These are phyloP conservation scores for Eumacrocentrus americanus DNA, from an alignment of 2,888 invertebrate species.

Conservation along the genomic window DNA sequence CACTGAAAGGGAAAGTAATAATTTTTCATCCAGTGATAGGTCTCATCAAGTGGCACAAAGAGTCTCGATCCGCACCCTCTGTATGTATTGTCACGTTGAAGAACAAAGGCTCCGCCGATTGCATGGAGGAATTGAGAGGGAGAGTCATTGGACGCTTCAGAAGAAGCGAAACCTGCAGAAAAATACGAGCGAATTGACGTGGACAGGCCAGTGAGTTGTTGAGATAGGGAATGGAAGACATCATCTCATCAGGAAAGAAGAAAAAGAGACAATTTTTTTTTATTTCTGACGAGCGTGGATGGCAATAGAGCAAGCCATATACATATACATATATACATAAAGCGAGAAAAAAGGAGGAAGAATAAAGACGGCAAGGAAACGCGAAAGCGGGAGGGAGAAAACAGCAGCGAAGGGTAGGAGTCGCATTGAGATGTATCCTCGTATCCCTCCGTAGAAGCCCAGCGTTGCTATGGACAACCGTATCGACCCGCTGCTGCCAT, in stretches of 20 bases:
- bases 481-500: conserved; percentile 54
- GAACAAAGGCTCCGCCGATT: conserved; percentile 17
- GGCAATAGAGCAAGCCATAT: background rate
- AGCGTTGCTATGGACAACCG: conserved; percentile 55
- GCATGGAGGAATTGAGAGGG: conserved; percentile 9
- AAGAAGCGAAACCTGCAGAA: background rate
- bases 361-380: conserved; percentile 3
- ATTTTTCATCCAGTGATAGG: background rate
- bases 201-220: conserved; percentile 4
- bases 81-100: conserved; percentile 6
- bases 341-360: background rate
- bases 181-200: background rate
- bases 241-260: background rate
- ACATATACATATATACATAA: background rate
- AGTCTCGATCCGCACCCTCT: conserved; percentile 9
- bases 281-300: conserved; percentile 6
- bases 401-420: conserved; percentile 21
- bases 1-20: background rate
- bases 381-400: conserved; percentile 7
- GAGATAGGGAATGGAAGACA: conserved; percentile 13
- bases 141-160: conserved; percentile 27
- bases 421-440: conserved; percentile 36
- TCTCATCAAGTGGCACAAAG: background rate
- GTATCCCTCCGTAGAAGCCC: conserved; percentile 36
- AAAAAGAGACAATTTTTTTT: conserved; percentile 14